A percentile compares a stretch with the other conserved stretches of the same genome.
These are phyloP conservation scores for Congeria kusceri DNA, from an alignment of 2,888 invertebrate genomes.

Conservation along the genomic window DNA sequence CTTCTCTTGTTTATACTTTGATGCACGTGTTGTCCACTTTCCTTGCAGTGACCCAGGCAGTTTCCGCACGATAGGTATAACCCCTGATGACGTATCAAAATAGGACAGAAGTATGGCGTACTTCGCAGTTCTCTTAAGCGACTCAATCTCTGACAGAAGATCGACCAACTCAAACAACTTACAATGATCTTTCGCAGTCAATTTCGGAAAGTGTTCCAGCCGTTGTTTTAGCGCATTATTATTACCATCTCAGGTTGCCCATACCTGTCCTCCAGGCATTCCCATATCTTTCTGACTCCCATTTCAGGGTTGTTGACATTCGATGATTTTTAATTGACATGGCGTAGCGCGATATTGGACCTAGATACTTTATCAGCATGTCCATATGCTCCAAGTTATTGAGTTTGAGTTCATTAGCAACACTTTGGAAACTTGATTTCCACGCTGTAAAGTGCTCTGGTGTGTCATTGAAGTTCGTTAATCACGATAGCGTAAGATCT, in stretches of 20 bases:
- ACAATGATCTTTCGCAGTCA: conserved; percentile 23
- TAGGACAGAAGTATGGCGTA: conserved; percentile 35
- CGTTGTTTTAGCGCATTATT: conserved; percentile 23
- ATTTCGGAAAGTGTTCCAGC: conserved; percentile 37
- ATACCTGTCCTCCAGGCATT: conserved; percentile 42
- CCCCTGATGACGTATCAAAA: conserved; percentile 52
- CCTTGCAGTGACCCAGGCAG: conserved; percentile 29
- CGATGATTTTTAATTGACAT: conserved; percentile 18
- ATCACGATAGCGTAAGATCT: no score
- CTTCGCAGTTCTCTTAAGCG: conserved; percentile 18
- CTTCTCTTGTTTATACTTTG: conserved; percentile 15
- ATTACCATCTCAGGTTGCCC: conserved; percentile 36
- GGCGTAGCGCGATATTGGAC: conserved; percentile 43
- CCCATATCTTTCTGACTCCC: conserved; percentile 28
- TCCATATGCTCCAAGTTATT: conserved; percentile 17
- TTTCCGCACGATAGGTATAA: conserved; percentile 51
- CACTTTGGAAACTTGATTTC: background rate
- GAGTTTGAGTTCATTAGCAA: background rate
- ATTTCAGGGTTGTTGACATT: conserved; percentile 7
- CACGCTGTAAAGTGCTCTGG: background rate
- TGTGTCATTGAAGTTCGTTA: background rate
- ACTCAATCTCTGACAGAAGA: conserved; percentile 44
- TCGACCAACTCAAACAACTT: conserved; percentile 37
- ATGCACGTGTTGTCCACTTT: conserved; percentile 34
- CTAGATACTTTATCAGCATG: conserved; percentile 48